Percentiles rank a stretch among this genome's conserved stretches.
Conservation (phyloP, 2,797 vertebrate species). For the Argyrosomus regius region DNA sequence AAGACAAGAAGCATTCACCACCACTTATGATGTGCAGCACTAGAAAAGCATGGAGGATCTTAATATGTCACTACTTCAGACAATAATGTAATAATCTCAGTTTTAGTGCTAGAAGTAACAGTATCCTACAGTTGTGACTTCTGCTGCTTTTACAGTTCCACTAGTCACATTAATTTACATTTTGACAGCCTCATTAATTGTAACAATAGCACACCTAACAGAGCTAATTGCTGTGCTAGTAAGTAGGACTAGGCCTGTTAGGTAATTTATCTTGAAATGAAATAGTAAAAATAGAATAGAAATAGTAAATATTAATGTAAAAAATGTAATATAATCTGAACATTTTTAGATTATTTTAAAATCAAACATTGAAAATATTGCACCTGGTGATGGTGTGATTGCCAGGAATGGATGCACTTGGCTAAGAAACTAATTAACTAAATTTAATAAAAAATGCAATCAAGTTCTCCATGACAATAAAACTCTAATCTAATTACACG, state of each 20-base stretch:
- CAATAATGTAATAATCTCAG: not conserved
- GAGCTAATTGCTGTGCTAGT: not conserved
- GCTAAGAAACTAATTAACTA: no score
- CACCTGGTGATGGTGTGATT: no score
- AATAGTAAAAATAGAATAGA: no score
- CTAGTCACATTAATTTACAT: not conserved
- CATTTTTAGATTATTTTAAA: no score
- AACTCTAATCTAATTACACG: no score
- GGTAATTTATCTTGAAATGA: not conserved
- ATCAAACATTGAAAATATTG: no score
- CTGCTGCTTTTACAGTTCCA: not conserved
- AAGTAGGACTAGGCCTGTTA: not conserved
- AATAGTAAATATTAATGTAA: no score
- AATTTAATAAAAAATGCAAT: no score
- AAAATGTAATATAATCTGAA: no score
- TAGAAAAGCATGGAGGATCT: not conserved
- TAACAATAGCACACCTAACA: not conserved
- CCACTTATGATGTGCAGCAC: not conserved
- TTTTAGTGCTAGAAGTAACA: not conserved
- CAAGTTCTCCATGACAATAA: no score
- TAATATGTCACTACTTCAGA: not conserved
- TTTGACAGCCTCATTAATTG: not conserved
- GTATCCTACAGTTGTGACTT: not conserved
- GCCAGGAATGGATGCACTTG: no score
- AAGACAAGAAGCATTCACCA: not conserved